Conservation (phyloP, 2,888 invertebrate genomes). For the Subacronicta megacephala region DNA sequence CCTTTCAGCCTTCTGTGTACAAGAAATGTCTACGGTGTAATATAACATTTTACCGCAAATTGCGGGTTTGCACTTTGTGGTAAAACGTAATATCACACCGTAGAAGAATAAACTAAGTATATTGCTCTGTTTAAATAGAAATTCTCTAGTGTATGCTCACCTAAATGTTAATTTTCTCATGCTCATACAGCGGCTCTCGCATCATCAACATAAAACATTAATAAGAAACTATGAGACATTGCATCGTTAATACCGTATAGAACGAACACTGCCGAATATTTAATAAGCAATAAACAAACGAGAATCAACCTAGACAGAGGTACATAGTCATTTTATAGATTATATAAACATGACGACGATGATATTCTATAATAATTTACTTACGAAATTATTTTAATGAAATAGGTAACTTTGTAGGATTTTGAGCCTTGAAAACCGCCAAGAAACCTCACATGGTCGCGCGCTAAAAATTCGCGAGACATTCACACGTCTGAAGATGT, state of each 20-base stretch:
- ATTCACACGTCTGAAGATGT: no score
- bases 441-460: no score
- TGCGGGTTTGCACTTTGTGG: constrained; percentile 9
- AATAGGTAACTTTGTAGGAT: no score
- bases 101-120: constrained; percentile 2
- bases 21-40: no score
- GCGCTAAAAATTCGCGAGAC: no score
- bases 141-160: no score
- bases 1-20: constrained; percentile 30
- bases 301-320: constrained; percentile 16
- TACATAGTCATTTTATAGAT: no score
- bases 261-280: constrained; percentile 49
- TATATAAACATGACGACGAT: no score
- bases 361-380: no score
- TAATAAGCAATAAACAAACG: constrained; percentile 10
- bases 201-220: constrained; percentile 14
- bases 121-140: not conserved
- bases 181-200: constrained; percentile 1
- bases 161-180: not conserved
- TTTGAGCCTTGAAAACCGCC: no score
- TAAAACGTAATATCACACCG: constrained; percentile 1
- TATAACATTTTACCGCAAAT: no score
- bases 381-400: no score
- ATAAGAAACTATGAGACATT: constrained; percentile 9
- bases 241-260: constrained; percentile 7